phyloP scores from a whole-genome alignment of 2,888 invertebrate species.

The Drosophila trichaetosa region DNA sequence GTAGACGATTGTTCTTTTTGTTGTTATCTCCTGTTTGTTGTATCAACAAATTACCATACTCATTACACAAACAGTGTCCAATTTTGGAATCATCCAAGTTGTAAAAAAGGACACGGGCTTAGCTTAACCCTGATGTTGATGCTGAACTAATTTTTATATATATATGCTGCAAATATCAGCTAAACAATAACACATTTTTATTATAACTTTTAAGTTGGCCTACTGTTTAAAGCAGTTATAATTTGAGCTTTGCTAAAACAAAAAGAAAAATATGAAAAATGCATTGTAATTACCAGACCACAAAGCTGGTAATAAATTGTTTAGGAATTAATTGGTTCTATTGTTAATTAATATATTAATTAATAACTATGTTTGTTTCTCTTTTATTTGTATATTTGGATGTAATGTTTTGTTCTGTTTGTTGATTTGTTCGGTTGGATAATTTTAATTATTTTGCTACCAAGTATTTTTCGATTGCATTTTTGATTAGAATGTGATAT shows the following conservation, averaged over 20 bases:
- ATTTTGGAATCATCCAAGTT: slow-evolving; percentile 1
- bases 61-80: not conserved
- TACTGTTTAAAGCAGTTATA: not conserved
- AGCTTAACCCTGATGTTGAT: not conserved
- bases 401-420: slow-evolving; percentile 34
- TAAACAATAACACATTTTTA: not conserved
- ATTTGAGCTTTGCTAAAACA: not conserved
- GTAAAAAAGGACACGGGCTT: not conserved
- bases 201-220: not conserved
- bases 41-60: slow-evolving; percentile 1
- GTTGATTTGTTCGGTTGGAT: slow-evolving; percentile 55
- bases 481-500: slow-evolving; percentile 72
- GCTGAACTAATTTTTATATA: not conserved
- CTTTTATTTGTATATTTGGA: slow-evolving; percentile 39
- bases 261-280: not conserved
- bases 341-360: slow-evolving; percentile 71
- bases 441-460: slow-evolving; percentile 72
- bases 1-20: not conserved
- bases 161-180: not conserved
- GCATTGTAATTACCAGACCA: slow-evolving; percentile 48
- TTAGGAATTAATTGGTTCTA: slow-evolving; percentile 20
- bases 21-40: not conserved
- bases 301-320: slow-evolving; percentile 39
- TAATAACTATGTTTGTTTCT: slow-evolving; percentile 50
- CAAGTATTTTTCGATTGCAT: slow-evolving; percentile 65